Evolutionary conservation across 2,113 vertebrate genomes (phyloP), one percentile per base, ranked within the genome.

Genomic region (Podarcis raffonei): DNA sequence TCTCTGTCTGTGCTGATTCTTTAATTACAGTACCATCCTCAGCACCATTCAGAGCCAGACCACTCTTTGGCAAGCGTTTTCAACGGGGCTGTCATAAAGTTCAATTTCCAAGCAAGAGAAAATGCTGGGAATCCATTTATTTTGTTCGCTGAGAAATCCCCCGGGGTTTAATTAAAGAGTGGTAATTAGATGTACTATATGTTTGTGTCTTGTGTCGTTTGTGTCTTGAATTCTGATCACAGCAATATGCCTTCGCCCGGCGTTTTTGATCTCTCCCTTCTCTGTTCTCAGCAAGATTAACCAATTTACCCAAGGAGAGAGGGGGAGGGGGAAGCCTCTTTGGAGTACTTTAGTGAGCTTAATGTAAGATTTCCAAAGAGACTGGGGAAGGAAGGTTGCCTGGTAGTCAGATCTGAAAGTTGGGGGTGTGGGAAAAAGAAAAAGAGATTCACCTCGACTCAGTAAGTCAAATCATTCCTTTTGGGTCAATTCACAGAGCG

Each of bases 111-210:
- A 94, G 85, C 85, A 89, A 94, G 69, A 85, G 90, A 91, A 94
- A 89, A 88, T 76, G 57, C 84, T 95, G 91, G 92, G 90, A 94
- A 95, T 83, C 57, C 69, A 32, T 91, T 94, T 95, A 90, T 93
- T 93, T 86, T 76, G 78, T 83, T 83, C 87, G 16, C 37, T 83
- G 80, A 77, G 84, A 87, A 71, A 90, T 89, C 81, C 82, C 94
- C 95, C 90, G 91, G 75, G 87, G 69, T 91, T 94, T 96, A 95
- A 95, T 96, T 96, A 96, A 95, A 95, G 91, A 78, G 85, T 85
- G 86, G 88, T 95, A 95, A 96, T 96, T 96, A 93, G 85, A 74
- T 86, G 92, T 92, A 94, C 90, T 91, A 90, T 91, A 83, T 86
- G 84, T 87, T 83, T 68, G 81, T 77, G 90, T 87, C 91, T 91